phyloP scores from a whole-genome alignment of 2,888 invertebrate genomes.

The Latrodectus elegans region DNA sequence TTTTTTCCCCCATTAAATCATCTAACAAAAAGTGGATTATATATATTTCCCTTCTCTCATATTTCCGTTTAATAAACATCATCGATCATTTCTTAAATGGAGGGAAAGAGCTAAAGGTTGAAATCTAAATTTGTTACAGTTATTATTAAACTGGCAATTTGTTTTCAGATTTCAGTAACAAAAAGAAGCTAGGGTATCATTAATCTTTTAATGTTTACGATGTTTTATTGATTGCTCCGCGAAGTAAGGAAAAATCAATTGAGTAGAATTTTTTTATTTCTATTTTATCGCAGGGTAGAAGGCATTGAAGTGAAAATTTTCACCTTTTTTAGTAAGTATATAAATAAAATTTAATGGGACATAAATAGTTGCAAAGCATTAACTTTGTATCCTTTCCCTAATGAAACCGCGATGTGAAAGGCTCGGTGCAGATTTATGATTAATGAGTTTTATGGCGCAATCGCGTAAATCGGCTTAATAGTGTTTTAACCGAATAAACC shows the following conservation, averaged over 20 bases:
- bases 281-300: not conserved
- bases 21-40: not conserved
- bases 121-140: slow-evolving; percentile 1
- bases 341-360: slow-evolving; percentile 3
- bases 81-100: not conserved
- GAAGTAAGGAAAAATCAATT: not conserved
- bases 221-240: not conserved
- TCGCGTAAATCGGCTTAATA: not conserved
- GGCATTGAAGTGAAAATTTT: not conserved
- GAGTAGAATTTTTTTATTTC: not conserved
- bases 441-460: not conserved
- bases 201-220: slow-evolving; percentile 2
- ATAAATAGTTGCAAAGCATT: not conserved
- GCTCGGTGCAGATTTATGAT: not conserved
- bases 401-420: not conserved
- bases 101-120: slow-evolving; percentile 21
- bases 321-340: not conserved
- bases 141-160: not conserved
- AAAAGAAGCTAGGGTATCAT: not conserved
- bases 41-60: not conserved
- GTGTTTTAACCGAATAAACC: not conserved
- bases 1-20: not conserved
- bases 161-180: not conserved
- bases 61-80: not conserved
- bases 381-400: not conserved